phyloP scores from a whole-genome alignment of 2,888 invertebrate species.

The Belgica antarctica region DNA sequence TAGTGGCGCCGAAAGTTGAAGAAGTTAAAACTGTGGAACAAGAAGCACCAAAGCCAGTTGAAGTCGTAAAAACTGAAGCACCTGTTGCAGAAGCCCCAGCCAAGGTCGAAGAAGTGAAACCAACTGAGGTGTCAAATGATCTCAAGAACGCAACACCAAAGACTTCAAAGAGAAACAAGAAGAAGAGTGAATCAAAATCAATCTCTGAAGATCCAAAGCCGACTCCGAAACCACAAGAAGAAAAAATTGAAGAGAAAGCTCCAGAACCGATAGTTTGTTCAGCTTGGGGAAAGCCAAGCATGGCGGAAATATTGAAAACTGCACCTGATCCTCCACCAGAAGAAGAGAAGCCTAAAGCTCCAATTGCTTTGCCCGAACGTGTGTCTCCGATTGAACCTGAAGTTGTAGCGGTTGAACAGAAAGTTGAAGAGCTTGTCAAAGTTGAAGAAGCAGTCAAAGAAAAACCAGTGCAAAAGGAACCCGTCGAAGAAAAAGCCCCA shows the following conservation, averaged over 20 bases:
- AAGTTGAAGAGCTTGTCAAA: neutral
- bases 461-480: constrained; percentile 6
- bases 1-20: neutral
- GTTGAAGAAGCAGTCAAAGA: neutral
- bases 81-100: neutral
- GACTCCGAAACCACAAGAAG: neutral
- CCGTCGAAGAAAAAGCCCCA: too few relatives aligned
- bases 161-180: neutral
- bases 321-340: constrained; percentile 30
- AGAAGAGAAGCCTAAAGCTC: neutral
- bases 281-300: constrained; percentile 14
- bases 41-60: too few relatives aligned
- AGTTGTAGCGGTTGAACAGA: neutral
- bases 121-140: neutral
- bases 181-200: too few relatives aligned
- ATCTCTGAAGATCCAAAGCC: too few relatives aligned
- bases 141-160: neutral
- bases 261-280: neutral
- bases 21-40: neutral
- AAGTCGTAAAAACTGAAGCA: neutral
- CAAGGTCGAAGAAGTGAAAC: neutral
- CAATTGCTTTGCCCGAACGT: too few relatives aligned
- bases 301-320: constrained; percentile 36
- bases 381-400: too few relatives aligned
- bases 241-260: neutral